A percentile compares a stretch with the other conserved stretches of the same genome.
These are phyloP conservation scores for Galerucella nymphaeae DNA, from an alignment of 2,888 invertebrate species.

Conservation along the genomic window DNA sequence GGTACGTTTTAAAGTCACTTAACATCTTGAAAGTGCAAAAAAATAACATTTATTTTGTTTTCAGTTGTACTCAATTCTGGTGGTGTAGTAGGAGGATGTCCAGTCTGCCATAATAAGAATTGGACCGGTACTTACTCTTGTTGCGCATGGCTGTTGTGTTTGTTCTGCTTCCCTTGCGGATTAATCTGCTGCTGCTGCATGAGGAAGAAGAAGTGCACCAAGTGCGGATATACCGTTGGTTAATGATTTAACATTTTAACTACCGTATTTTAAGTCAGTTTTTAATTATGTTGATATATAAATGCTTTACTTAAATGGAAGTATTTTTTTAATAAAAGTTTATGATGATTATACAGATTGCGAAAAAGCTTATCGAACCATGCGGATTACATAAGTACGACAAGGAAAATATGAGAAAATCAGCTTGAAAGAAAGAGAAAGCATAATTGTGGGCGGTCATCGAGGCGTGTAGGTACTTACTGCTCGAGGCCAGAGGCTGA, in stretches of 20 bases:
- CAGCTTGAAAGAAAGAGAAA: too few relatives aligned
- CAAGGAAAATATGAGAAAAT: too few relatives aligned
- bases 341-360: too few relatives aligned
- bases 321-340: too few relatives aligned
- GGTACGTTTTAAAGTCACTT: not conserved
- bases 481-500: too few relatives aligned
- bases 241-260: slow-evolving; percentile 4
- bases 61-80: slow-evolving; percentile 11
- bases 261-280: not conserved
- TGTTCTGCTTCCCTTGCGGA: slow-evolving; percentile 45
- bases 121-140: slow-evolving; percentile 41
- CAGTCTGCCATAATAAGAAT: slow-evolving; percentile 40
- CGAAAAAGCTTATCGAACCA: too few relatives aligned
- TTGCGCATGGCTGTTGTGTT: slow-evolving; percentile 43
- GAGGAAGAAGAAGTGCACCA: slow-evolving; percentile 45
- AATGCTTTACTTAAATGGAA: too few relatives aligned
- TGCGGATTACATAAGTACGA: too few relatives aligned
- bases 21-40: not conserved
- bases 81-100: slow-evolving; percentile 34
- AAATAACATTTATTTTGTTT: not conserved
- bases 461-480: too few relatives aligned
- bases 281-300: not conserved
- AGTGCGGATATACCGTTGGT: slow-evolving; percentile 44
- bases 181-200: slow-evolving; percentile 48
- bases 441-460: too few relatives aligned